phyloP scores from a whole-genome alignment of 2,888 invertebrate species.

The Apodemia duryi region DNA sequence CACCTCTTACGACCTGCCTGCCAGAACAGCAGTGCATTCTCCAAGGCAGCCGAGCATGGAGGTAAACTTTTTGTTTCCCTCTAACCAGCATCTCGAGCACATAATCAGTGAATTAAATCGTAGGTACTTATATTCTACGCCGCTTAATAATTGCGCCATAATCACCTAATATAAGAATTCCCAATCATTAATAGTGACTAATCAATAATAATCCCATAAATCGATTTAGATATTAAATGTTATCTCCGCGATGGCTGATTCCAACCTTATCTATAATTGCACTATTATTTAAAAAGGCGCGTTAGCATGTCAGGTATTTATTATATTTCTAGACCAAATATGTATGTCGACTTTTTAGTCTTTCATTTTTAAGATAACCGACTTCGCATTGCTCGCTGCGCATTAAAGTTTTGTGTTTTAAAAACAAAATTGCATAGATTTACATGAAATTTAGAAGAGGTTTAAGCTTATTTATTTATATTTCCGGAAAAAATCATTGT shows the following conservation, averaged over 20 bases:
- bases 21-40: too few species aligned
- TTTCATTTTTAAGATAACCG: neutral
- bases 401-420: too few species aligned
- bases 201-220: slow-evolving; percentile 34
- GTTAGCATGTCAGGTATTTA: neutral
- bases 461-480: too few species aligned
- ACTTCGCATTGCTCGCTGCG: too few species aligned
- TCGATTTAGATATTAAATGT: slow-evolving; percentile 33
- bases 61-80: too few species aligned
- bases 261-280: neutral
- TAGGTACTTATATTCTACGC: neutral
- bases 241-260: slow-evolving; percentile 15
- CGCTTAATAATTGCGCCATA: slow-evolving; percentile 7
- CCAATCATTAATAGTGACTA: slow-evolving; percentile 15
- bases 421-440: too few species aligned
- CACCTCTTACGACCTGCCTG: too few species aligned
- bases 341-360: neutral
- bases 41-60: too few species aligned
- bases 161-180: slow-evolving; percentile 1
- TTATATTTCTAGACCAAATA: slow-evolving; percentile 1
- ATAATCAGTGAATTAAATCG: neutral
- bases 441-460: too few species aligned
- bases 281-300: slow-evolving; percentile 3
- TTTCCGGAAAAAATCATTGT: too few species aligned
- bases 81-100: neutral